Evolutionary conservation across 2,113 vertebrate genomes (phyloP).

Genomic region (Dipodomys ordii): DNA sequence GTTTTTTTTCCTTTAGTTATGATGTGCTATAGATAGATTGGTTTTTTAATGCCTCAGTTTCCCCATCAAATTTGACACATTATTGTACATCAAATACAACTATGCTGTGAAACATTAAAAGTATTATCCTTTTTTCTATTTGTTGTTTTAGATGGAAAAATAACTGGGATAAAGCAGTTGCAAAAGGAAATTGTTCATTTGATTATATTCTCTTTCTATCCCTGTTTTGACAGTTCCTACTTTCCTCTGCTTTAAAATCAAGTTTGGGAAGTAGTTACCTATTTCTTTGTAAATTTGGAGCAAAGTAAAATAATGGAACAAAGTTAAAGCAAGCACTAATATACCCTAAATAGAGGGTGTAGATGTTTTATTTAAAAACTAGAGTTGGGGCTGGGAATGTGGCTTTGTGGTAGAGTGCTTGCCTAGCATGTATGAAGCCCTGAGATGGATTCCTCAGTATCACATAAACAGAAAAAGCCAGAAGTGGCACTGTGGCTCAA

Average conservation of each 20-base stretch:
- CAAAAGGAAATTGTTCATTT: slow-evolving; percentile 18
- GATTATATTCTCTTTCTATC: slow-evolving; percentile 39
- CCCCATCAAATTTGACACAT: slow-evolving; percentile 12
- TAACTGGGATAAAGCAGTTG: slow-evolving; percentile 18
- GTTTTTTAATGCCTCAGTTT: slow-evolving; percentile 38
- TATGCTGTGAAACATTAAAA: slow-evolving; percentile 3
- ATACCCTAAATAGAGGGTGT: slow-evolving; percentile 28
- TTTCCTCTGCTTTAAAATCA: slow-evolving; percentile 57
- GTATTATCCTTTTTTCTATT: slow-evolving; percentile 12
- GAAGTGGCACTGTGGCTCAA: too few relatives aligned
- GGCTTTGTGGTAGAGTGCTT: too few relatives aligned
- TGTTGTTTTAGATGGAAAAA: slow-evolving; percentile 53
- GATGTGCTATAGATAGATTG: neutral
- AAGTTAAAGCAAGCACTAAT: neutral
- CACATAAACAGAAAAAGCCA: too few relatives aligned
- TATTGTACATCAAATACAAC: neutral
- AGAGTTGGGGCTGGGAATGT: neutral
- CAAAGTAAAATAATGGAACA: slow-evolving; percentile 2
- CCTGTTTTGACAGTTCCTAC: slow-evolving; percentile 32
- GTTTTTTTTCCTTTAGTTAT: neutral
- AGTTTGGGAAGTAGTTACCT: slow-evolving; percentile 36
- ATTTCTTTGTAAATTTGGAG: slow-evolving; percentile 42
- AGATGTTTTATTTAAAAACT: slow-evolving; percentile 47
- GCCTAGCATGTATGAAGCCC: too few relatives aligned
- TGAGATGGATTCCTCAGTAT: too few relatives aligned